Evolutionary conservation across 2,888 invertebrate genomes (phyloP), one percentile per base, ranked within the genome.

Genomic region (Tetrapedia diversipes): DNA sequence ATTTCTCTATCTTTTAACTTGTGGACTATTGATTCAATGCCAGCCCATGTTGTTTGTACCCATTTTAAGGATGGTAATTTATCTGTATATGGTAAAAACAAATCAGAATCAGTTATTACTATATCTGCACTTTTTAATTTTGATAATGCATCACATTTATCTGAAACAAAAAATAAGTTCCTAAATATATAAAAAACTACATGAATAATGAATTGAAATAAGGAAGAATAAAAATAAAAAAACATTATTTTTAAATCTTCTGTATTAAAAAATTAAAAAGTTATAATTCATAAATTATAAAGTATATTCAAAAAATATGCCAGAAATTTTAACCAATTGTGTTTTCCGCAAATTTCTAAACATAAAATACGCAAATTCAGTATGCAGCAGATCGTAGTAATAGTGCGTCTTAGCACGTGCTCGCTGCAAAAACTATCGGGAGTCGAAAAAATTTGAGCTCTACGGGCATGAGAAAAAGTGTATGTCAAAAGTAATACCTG

Each of bases 1-100:
- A 86, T 82, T 57, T 86, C 80, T 37, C 85, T 86, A 19, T 84
- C 53, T 60, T 87, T 77, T 10, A 91, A 77, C 67, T 86, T 67
- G n/a, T 87, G 84, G 10, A 84, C 37, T 14, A 92, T 77, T 41
- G 68, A 71, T 71, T 93, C 92, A 22, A 92, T 81, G 14, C 93
- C 93, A 14, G 93, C 93, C 92, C 92, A 93, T 7, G 93, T 93
- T 29, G 91, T 89, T 87, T 93, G 93, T 22, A 92, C 81, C 92
- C 92, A 93, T 86, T 92, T 92, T 16, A 89, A 77, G n/a, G 90
- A 87, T 34, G 89, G 87, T 59, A 93, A 84, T 37, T 91, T 82
- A 63, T 92, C 89, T 37, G 91, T 66, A 70, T 92, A 82, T 1
- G 92, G 90, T 41, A 89, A 88, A 49, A 93, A 75, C 56, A 92